Evolutionary conservation across 1,140 invertebrate genomes (phyloP).

Genomic region (Notospermus geniculatus): DNA sequence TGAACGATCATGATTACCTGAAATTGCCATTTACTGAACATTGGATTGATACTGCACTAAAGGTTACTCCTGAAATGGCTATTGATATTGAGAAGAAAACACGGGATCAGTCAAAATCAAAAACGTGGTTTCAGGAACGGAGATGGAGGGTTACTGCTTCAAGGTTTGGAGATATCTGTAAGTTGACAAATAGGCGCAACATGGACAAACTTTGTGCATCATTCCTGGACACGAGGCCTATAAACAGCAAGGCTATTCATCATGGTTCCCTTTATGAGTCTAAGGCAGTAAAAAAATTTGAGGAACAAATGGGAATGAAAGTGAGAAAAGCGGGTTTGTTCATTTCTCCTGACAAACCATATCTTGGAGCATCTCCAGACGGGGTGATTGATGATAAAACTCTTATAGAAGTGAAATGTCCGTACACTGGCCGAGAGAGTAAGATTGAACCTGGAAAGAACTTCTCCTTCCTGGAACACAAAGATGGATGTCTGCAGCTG

Average conservation of each 20-base stretch:
- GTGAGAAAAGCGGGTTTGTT: conserved; percentile 1
- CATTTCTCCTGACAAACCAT: not conserved
- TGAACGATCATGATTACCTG: conserved; percentile 18
- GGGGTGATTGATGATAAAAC: conserved; percentile 1
- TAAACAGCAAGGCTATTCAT: not conserved
- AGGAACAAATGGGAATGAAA: not conserved
- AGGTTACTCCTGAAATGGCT: not conserved
- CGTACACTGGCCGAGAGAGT: not conserved
- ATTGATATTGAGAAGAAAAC: not conserved
- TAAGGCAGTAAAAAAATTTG: not conserved
- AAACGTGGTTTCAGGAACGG: not conserved
- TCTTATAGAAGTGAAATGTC: conserved; percentile 6
- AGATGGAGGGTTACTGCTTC: conserved; percentile 6
- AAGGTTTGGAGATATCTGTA: conserved; percentile 5
- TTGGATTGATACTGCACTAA: conserved; percentile 3
- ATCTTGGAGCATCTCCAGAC: conserved; percentile 3
- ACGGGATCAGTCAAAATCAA: not conserved
- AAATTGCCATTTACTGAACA: conserved; percentile 14
- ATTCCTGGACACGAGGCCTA: not conserved
- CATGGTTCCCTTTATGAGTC: not conserved
- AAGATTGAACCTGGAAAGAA: not conserved
- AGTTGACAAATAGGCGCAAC: not conserved
- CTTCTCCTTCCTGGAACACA: not conserved
- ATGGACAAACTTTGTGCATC: conserved; percentile 7
- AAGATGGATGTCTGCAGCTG: not conserved